A percentile compares a stretch with the other conserved stretches of the same genome.
Evolutionary conservation across 2,888 invertebrate genomes (phyloP).

Genomic region (Himalopsyche kuldschensis): DNA sequence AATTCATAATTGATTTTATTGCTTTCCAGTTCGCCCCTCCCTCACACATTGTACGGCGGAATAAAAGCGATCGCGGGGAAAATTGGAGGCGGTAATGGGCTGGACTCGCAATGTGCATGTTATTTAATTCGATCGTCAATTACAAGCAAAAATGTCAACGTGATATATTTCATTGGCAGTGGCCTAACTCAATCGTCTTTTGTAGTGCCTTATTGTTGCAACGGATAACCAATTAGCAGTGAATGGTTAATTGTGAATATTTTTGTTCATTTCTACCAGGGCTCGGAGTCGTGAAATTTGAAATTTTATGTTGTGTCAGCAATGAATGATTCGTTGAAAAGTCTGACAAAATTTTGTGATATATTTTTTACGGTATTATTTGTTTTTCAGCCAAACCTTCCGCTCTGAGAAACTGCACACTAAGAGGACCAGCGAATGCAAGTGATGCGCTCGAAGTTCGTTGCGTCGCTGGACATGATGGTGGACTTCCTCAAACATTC

Average conservation of each 20-base stretch:
- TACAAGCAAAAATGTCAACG: background rate
- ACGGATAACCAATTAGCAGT: too few species aligned
- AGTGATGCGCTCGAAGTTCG: constrained; percentile 72
- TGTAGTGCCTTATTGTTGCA: too few species aligned
- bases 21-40: background rate
- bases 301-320: too few species aligned
- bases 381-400: constrained; percentile 71
- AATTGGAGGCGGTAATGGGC: background rate
- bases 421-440: constrained; percentile 65
- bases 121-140: background rate
- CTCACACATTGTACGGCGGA: background rate
- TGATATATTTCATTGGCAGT: background rate
- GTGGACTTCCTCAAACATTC: constrained; percentile 85
- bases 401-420: constrained; percentile 82
- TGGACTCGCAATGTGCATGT: background rate
- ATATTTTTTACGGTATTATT: too few species aligned
- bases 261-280: too few species aligned
- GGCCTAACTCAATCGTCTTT: background rate
- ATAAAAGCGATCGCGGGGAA: background rate
- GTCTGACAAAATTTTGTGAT: too few species aligned
- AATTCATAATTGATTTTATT: constrained; percentile 26
- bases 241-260: too few species aligned
- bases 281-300: too few species aligned
- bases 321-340: too few species aligned
- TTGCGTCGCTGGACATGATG: constrained; percentile 86